These are phyloP conservation scores for Habroteleia sp. DNA, from an alignment of 2,888 invertebrate genomes.

Conservation along the genomic window DNA sequence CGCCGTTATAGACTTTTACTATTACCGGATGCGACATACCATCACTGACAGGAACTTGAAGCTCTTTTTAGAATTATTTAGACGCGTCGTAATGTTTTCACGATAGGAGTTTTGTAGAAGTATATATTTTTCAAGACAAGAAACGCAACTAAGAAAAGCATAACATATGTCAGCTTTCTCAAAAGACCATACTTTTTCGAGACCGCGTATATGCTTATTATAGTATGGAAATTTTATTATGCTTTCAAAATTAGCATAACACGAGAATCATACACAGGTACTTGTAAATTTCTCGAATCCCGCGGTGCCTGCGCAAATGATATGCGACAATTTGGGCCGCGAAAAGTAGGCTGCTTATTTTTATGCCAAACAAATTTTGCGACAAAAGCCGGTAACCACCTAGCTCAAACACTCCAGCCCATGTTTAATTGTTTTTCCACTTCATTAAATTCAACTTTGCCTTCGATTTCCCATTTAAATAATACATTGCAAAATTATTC, in stretches of 20 bases:
- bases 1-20: constrained; percentile 57
- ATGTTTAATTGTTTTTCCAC: constrained; percentile 32
- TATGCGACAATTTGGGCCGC: not conserved
- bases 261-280: constrained; percentile 10
- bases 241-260: constrained; percentile 22
- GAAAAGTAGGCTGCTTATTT: not conserved
- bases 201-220: constrained; percentile 34
- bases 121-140: constrained; percentile 60
- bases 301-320: constrained; percentile 4
- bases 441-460: constrained; percentile 25
- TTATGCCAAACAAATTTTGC: constrained; percentile 1
- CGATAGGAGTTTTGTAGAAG: constrained; percentile 53
- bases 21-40: constrained; percentile 61
- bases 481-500: constrained; percentile 13
- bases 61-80: constrained; percentile 62
- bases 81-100: constrained; percentile 57
- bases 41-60: constrained; percentile 61
- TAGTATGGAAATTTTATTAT: constrained; percentile 45
- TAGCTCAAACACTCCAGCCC: not conserved
- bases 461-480: constrained; percentile 31
- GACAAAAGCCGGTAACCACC: not conserved
- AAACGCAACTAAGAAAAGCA: constrained; percentile 40
- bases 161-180: constrained; percentile 47
- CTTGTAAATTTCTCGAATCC: not conserved
- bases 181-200: constrained; percentile 30